Evolutionary conservation across 2,888 invertebrate species (phyloP).

Genomic region (Hirtodrosophila alboralis): DNA sequence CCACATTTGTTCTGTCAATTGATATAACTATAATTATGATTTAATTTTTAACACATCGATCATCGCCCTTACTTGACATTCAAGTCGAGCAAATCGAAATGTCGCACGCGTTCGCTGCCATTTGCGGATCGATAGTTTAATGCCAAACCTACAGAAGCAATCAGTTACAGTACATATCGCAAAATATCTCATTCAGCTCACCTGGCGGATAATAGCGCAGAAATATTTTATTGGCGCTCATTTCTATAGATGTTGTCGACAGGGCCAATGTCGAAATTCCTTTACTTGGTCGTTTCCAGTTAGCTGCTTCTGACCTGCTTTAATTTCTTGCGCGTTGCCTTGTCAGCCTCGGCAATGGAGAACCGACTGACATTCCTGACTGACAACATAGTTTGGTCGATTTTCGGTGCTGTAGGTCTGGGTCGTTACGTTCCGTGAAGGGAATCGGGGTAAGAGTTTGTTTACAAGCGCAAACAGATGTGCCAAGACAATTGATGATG

Average conservation of each 20-base stretch:
- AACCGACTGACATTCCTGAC: conserved; percentile 22
- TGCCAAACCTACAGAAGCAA: conserved; percentile 85
- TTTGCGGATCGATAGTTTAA: conserved; percentile 87
- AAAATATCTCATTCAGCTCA: conserved; percentile 56
- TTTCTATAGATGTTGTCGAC: conserved; percentile 69
- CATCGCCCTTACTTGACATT: conserved; percentile 85
- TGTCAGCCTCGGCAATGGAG: conserved; percentile 16
- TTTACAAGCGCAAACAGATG: no score
- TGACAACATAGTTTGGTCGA: conserved; percentile 61
- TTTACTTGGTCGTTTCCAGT: conserved; percentile 15
- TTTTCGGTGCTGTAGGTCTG: conserved; percentile 53
- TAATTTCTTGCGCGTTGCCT: conserved; percentile 64
- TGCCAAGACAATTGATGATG: no score
- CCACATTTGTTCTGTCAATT: conserved; percentile 49
- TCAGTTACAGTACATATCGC: neutral
- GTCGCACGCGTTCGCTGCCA: conserved; percentile 86
- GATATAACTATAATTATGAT: neutral
- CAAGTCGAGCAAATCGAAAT: conserved; percentile 88
- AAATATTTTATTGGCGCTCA: conserved; percentile 89
- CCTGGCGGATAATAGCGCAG: conserved; percentile 90
- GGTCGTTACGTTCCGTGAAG: conserved; percentile 29
- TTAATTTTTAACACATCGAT: neutral
- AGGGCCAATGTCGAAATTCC: conserved; percentile 36
- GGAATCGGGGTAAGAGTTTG: no score
- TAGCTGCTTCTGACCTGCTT: conserved; percentile 75